These are phyloP conservation scores for Mercenaria mercenaria DNA, from an alignment of 1,140 invertebrate genomes.

Conservation along the genomic window DNA sequence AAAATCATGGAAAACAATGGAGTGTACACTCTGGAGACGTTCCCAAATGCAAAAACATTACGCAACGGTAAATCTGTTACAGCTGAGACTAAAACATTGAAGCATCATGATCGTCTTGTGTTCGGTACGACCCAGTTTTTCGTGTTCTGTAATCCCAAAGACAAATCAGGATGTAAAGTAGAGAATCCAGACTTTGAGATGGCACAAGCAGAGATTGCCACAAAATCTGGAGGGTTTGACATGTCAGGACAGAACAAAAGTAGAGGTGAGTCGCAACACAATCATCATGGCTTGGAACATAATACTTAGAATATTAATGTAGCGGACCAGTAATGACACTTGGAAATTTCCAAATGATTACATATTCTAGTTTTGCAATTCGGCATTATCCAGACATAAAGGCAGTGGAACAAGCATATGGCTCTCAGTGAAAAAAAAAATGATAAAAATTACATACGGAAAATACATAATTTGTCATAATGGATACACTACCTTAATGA, in stretches of 20 bases:
- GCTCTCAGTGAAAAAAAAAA: no score
- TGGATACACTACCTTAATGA: no score
- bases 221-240: slow-evolving; percentile 87
- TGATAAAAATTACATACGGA: no score
- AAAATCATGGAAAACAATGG: slow-evolving; percentile 82
- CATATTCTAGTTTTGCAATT: no score
- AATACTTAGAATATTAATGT: no score
- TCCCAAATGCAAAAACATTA: slow-evolving; percentile 86
- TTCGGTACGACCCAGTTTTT: slow-evolving; percentile 89
- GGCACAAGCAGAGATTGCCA: slow-evolving; percentile 89
- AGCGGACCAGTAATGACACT: no score
- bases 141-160: slow-evolving; percentile 87
- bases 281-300: no score
- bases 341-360: no score
- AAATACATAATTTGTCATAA: no score
- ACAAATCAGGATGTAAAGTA: slow-evolving; percentile 84
- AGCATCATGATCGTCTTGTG: slow-evolving; percentile 88
- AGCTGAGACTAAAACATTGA: slow-evolving; percentile 85
- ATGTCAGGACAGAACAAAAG: slow-evolving; percentile 84
- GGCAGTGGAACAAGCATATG: no score
- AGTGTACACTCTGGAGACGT: slow-evolving; percentile 87
- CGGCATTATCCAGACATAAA: no score
- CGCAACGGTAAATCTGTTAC: slow-evolving; percentile 87
- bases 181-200: slow-evolving; percentile 88
- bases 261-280: slow-evolving; percentile 77